A percentile compares a stretch with the other conserved stretches of the same genome.
phyloP scores from a whole-genome alignment of 2,888 invertebrate genomes.

The Euzophera pinguis region DNA sequence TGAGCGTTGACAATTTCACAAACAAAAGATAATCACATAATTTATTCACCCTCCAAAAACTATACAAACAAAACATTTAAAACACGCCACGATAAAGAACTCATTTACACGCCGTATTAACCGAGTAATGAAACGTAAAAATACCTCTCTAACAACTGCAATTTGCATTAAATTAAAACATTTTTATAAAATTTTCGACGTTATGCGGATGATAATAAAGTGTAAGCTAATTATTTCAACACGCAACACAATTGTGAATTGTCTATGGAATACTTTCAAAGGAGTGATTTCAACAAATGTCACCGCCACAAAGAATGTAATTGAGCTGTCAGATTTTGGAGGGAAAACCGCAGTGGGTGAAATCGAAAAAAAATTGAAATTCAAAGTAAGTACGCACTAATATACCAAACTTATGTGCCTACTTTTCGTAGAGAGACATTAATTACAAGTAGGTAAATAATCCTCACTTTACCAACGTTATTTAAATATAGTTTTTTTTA shows the following conservation, averaged over 20 bases:
- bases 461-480: no score
- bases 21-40: constrained; percentile 30
- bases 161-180: constrained; percentile 21
- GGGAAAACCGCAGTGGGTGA: constrained; percentile 40
- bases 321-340: constrained; percentile 70
- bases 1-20: no score
- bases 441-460: no score
- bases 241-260: constrained; percentile 22
- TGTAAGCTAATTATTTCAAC: neutral
- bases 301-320: constrained; percentile 58
- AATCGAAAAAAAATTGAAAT: constrained; percentile 13
- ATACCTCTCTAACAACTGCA: constrained; percentile 38
- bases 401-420: no score
- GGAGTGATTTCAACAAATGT: constrained; percentile 74
- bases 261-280: constrained; percentile 39
- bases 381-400: no score
- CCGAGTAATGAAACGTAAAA: constrained; percentile 69
- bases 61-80: constrained; percentile 65
- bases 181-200: constrained; percentile 26
- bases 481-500: no score
- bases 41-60: constrained; percentile 68
- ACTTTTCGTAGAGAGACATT: no score
- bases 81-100: constrained; percentile 72
- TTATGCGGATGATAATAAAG: constrained; percentile 20
- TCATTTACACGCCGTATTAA: constrained; percentile 75